Evolutionary conservation across 2,797 vertebrate species (phyloP).

Genomic region (Microctenopoma stevenorrisi): DNA sequence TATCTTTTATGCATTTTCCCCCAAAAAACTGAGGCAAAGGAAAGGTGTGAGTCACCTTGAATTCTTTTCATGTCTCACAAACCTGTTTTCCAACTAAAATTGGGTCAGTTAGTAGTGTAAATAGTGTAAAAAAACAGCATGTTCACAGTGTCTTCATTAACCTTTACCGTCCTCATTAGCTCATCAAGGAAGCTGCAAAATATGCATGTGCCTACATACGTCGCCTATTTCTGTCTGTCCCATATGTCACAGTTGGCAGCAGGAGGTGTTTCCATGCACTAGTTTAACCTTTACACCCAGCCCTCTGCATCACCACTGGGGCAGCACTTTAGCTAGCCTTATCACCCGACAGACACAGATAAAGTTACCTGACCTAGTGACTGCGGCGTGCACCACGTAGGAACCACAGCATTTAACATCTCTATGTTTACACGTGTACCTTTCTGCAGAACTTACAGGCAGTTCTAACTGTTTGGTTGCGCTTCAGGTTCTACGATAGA

Average conservation of each 20-base stretch:
- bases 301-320: conserved; percentile 24
- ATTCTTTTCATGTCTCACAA: background rate
- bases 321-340: conserved; percentile 10
- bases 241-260: conserved; percentile 57
- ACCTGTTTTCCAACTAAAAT: conserved; percentile 3
- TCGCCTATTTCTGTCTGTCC: conserved; percentile 45
- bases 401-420: background rate
- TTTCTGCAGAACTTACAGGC: background rate
- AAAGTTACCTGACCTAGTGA: conserved; percentile 19
- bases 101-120: background rate
- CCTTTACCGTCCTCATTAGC: background rate
- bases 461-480: background rate
- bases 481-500: background rate
- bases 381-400: background rate
- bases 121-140: background rate
- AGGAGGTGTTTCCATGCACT: conserved; percentile 35
- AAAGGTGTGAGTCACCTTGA: background rate
- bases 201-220: conserved; percentile 7
- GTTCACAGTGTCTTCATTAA: background rate
- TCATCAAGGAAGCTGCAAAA: background rate
- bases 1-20: background rate
- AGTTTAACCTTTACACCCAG: conserved; percentile 48
- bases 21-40: background rate
- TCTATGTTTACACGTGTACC: background rate
- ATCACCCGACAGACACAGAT: conserved; percentile 16